Evolutionary conservation across 2,113 vertebrate species (phyloP), one percentile per base, ranked within the genome.

Genomic region (Castor canadensis): DNA sequence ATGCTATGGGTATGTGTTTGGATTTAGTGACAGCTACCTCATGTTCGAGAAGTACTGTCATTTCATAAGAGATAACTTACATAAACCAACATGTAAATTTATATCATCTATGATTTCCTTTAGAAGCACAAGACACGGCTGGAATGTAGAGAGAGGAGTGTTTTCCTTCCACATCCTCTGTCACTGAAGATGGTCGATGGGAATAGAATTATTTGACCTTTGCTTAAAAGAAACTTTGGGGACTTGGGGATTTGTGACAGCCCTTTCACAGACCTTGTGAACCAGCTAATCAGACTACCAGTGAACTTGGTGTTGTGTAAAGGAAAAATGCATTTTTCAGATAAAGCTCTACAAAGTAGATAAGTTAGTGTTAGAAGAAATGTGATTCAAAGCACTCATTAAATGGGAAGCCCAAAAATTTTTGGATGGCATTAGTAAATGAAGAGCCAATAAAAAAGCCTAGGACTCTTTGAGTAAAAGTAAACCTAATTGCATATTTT

Each of bases 241-340:
- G 38, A 72, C 40, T 76, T 79, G 40, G 49, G n/a, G 9, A 32
- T 81, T 92, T 84, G 52, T 92, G 76, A 76, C 52, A 92, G 43
- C 11, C 40, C 15, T 96, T 96, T 95, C 47, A 45, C n/a, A 73
- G 81, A 56, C 35, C 52, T 76, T 54, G 52, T 69, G 56, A 92
- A 80, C 35, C 28, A 66, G 43, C 52, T 91, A 89, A 93, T 96
- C 87, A 95, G 45, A 67, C 24, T 95, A 30, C 64, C 75, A 58
- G 45, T n/a, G 45, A 81, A 92, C 40, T 66, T 90, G 64, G 79
- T 76, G 30, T 67, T 89, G 38, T 35, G 19, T 47, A 62, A 79
- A 87, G 38, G 38, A 67, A 84, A 71, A 71, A 75, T 19, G 9
- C 47, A 20, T 71, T 88, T 89, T 96, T 73, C 45, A 52, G 38